A percentile compares a stretch with the other conserved stretches of the same genome.
phyloP scores from a whole-genome alignment of 2,888 invertebrate genomes.

The Operophtera brumata region DNA sequence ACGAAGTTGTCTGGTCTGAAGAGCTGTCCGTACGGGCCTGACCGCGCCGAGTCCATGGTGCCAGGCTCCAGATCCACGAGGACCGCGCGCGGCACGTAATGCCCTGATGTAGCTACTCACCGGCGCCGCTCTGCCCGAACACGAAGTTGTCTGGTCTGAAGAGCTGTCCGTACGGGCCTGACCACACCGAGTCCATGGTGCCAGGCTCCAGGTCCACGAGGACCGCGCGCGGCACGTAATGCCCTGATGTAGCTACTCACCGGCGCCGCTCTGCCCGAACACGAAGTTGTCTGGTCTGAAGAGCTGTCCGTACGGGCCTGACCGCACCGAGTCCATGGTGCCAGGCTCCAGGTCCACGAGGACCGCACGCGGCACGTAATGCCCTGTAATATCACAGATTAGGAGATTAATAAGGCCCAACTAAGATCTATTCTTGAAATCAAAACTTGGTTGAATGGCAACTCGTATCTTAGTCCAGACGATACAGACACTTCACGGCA shows the following conservation, averaged over 20 bases:
- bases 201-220: constrained; percentile 93
- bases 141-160: constrained; percentile 95
- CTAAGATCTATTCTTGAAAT: not conserved
- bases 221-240: constrained; percentile 92
- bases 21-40: constrained; percentile 89
- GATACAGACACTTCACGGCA: too few relatives aligned
- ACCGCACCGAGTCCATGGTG: constrained; percentile 92
- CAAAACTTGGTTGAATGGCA: not conserved
- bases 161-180: constrained; percentile 89
- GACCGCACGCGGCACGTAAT: constrained; percentile 92
- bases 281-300: constrained; percentile 95
- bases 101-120: constrained; percentile 80
- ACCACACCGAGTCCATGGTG: constrained; percentile 92
- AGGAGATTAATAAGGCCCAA: too few relatives aligned
- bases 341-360: constrained; percentile 93
- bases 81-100: constrained; percentile 92
- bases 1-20: constrained; percentile 95
- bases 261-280: constrained; percentile 89
- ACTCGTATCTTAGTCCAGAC: too few relatives aligned
- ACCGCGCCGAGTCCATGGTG: constrained; percentile 92
- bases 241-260: constrained; percentile 80
- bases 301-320: constrained; percentile 89
- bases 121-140: constrained; percentile 89
- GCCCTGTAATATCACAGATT: constrained; percentile 59
- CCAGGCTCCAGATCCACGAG: constrained; percentile 93